Evolutionary conservation across 1,140 invertebrate species (phyloP), one percentile per base, ranked within the genome.

Genomic region (Anastrepha ludens): DNA sequence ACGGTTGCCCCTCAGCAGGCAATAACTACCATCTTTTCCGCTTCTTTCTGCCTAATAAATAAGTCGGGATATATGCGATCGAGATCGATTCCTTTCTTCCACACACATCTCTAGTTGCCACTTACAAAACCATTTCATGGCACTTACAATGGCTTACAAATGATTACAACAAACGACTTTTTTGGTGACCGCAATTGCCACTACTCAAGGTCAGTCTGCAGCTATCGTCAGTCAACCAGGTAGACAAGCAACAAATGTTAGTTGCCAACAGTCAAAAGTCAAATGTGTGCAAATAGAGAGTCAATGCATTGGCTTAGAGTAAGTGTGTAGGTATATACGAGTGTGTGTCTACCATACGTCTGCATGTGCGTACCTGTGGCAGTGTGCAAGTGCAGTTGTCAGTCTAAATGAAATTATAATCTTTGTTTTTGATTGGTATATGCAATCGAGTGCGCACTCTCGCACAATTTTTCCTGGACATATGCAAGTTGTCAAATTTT

Each of bases 351-450:
- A 13, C 3, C 60, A 62, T 62, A 29, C 29, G 11, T 62, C 7
- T 13, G 29, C 64, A 67, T 67, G 29, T 11, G 64, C 64, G 7
- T 7, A 5, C 11, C 60, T 64, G 17, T 17, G 67, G 41, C 13
- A 44, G 70, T n/a, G 17, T 55, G 29, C 17, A 55, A n/a, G 41
- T 50, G 15, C 74, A 81, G 2, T 81, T 29, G 74, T 81, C 74
- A 81, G 74, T 55, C 74, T 29, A 29, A 81, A 81, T 81, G 74
- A 81, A 81, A 81, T n/a, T 81, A 55, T 81, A 55, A 81, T 29
- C 29, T 29, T 81, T 81, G 55, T 15, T 55, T 81, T 55, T 81
- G 74, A 81, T 81, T 81, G 74, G 44, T 81, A 47, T 74, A 74
- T 74, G 70, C 44, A 74, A 50, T 74, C 44, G 70, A 55, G 47